Conservation (phyloP, 2,797 vertebrate species). For the Garrulus glandarius region DNA sequence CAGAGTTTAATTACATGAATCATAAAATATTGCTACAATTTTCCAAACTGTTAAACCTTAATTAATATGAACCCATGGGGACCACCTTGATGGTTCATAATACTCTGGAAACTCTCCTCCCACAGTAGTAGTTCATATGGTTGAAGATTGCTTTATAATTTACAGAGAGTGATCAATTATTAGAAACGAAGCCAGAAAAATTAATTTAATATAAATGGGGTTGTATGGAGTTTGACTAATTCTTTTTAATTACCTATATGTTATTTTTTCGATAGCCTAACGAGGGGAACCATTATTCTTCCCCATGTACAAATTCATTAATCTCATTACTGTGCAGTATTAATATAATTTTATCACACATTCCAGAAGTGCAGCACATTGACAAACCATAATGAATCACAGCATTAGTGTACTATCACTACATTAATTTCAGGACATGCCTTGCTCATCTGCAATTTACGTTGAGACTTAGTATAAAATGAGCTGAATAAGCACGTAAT, state of each 20-base stretch:
- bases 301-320: constrained; percentile 89
- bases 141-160: constrained; percentile 74
- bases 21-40: constrained; percentile 84
- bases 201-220: constrained; percentile 83
- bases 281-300: constrained; percentile 84
- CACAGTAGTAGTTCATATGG: constrained; percentile 60
- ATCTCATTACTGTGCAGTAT: constrained; percentile 98
- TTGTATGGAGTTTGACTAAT: constrained; percentile 91
- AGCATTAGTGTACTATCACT: constrained; percentile 81
- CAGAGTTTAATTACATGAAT: constrained; percentile 83
- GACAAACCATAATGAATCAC: constrained; percentile 87
- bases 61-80: constrained; percentile 81
- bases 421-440: constrained; percentile 88
- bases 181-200: constrained; percentile 80
- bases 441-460: constrained; percentile 83
- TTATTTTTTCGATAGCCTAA: constrained; percentile 92
- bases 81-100: constrained; percentile 78
- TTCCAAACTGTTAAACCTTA: constrained; percentile 83
- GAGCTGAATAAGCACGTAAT: constrained; percentile 81
- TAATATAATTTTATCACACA: constrained; percentile 99
- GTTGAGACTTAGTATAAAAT: constrained; percentile 73
- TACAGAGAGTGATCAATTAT: constrained; percentile 79
- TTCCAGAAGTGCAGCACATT: constrained; percentile 91
- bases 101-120: constrained; percentile 67
- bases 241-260: constrained; percentile 97